phyloP scores from a whole-genome alignment of 1,140 invertebrate species.

The Ectropis grisescens region DNA sequence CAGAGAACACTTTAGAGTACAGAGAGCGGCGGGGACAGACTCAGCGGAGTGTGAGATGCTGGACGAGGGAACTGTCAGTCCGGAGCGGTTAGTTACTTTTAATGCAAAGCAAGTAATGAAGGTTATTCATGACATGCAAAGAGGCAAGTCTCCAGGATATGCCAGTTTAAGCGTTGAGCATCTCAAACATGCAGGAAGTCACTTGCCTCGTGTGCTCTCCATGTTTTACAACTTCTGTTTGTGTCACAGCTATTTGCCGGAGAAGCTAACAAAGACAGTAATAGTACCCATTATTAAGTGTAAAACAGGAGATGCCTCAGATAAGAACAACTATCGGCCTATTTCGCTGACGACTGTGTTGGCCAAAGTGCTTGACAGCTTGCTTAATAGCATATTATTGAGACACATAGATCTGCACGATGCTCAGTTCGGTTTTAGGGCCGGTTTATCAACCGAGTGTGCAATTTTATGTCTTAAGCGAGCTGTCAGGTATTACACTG shows the following conservation, averaged over 20 bases:
- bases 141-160: neutral
- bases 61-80: neutral
- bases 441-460: neutral
- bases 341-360: neutral
- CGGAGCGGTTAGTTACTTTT: neutral
- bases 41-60: neutral
- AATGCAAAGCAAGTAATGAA: neutral
- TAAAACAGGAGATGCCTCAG: constrained; percentile 1
- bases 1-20: neutral
- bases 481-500: constrained; percentile 1
- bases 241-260: neutral
- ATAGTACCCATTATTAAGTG: neutral
- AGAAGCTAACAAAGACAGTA: neutral
- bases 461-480: neutral
- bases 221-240: neutral
- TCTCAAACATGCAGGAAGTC: neutral
- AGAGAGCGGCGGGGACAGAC: neutral
- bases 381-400: too few species aligned
- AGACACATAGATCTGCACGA: neutral
- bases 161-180: neutral
- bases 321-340: neutral
- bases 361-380: constrained; percentile 1
- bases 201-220: neutral
- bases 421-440: neutral
- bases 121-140: neutral